Evolutionary conservation across 2,888 invertebrate species (phyloP), one percentile per base, ranked within the genome.

Genomic region (Hirtodrosophila alboralis): DNA sequence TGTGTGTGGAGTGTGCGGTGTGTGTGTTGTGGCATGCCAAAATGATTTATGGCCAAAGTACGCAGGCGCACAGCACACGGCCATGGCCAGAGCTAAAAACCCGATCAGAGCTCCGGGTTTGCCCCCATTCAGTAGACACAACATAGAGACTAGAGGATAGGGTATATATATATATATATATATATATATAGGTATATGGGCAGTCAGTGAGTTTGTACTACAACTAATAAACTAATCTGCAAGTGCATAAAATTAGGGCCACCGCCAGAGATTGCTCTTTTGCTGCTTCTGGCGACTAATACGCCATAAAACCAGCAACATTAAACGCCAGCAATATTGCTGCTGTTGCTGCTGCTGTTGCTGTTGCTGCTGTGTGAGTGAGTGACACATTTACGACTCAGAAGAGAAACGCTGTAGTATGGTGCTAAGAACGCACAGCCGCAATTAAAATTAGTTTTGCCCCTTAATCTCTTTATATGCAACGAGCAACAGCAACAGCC

Each of bases 31-130:
- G 73, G 80, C 77, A 71, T 67, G 87, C 83, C 80, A 77, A 84
- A 84, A 88, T 88, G 88, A 88, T 88, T 89, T 88, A 88, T 88
- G 87, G 75, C 85, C 78, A 78, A 83, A 85, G 84, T 85, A 87
- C 87, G 87, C 88, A 86, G 80, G 84, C 85, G 79, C 79, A 62
- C 72, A 72, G 79, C 79, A 62, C 72, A 72, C 56, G 80, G 70
- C 81, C 79, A 77, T 47, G 74, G 74, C 74, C 76, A 69, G 36
- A 52, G 53, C 34, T 27, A 3, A 21, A 33, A 40, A 54, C 52
- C 63, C 65, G 75, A 67, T 48, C 68, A 60, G 63, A 18, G 51
- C 9, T n/a, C n/a, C n/a, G n/a, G n/a, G n/a, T n/a, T n/a, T n/a
- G n/a, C n/a, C n/a, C n/a, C n/a, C n/a, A n/a, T n/a, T n/a, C n/a